These are phyloP conservation scores for Drosophila incognita DNA, from an alignment of 2,888 invertebrate species.

Conservation along the genomic window DNA sequence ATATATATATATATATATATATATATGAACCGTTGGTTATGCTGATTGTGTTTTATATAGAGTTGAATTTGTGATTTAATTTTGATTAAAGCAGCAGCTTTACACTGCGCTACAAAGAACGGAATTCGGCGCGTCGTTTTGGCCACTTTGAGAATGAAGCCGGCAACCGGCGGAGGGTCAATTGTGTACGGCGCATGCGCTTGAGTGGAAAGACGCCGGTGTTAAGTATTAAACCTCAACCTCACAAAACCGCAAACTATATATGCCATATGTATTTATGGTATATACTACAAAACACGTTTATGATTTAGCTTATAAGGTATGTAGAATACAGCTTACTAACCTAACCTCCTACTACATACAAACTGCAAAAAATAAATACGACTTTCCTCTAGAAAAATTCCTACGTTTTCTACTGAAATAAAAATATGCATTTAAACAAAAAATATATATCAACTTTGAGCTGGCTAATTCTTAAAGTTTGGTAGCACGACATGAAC, in stretches of 20 bases:
- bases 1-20: slow-evolving; percentile 4
- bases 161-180: neutral
- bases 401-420: slow-evolving; percentile 73
- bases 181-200: slow-evolving; percentile 56
- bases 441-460: slow-evolving; percentile 55
- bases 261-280: slow-evolving; percentile 19
- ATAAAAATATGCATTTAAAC: slow-evolving; percentile 74
- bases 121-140: slow-evolving; percentile 5
- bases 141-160: slow-evolving; percentile 1
- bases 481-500: slow-evolving; percentile 73
- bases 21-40: slow-evolving; percentile 1
- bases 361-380: slow-evolving; percentile 52
- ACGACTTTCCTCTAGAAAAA: slow-evolving; percentile 72
- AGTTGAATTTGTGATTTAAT: slow-evolving; percentile 35
- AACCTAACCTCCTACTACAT: slow-evolving; percentile 36
- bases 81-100: slow-evolving; percentile 13
- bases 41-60: slow-evolving; percentile 7
- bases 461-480: slow-evolving; percentile 79
- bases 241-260: slow-evolving; percentile 14
- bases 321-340: slow-evolving; percentile 68
- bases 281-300: slow-evolving; percentile 31
- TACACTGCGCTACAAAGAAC: slow-evolving; percentile 2
- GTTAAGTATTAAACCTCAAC: slow-evolving; percentile 64
- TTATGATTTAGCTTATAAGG: slow-evolving; percentile 69
- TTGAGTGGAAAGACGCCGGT: slow-evolving; percentile 35